Conservation (phyloP, 2,888 invertebrate species). For the Oligia fasciuncula region DNA sequence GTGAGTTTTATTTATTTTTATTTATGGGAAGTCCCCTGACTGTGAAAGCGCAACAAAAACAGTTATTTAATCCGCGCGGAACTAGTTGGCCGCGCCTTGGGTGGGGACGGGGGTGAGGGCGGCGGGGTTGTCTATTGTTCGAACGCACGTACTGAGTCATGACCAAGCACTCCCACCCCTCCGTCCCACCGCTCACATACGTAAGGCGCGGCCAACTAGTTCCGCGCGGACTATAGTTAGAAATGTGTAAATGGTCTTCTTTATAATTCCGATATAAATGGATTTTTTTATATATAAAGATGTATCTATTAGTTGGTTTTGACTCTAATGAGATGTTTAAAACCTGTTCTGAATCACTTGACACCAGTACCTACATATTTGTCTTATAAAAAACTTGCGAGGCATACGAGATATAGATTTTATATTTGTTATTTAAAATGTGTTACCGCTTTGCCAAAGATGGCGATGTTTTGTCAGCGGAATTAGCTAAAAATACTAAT, state of each 20-base stretch:
- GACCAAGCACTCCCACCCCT: too few relatives aligned
- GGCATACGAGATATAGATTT: not conserved
- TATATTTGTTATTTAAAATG: too few relatives aligned
- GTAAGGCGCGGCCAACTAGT: too few relatives aligned
- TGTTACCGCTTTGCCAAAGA: too few relatives aligned
- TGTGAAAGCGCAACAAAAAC: too few relatives aligned
- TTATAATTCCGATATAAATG: not conserved
- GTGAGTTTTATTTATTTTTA: slow-evolving; percentile 72
- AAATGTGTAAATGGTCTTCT: not conserved
- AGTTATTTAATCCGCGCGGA: not conserved
- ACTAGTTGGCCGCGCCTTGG: too few relatives aligned
- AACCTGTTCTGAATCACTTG: not conserved
- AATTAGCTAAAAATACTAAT: too few relatives aligned
- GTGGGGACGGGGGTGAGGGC: too few relatives aligned
- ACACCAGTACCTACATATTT: not conserved
- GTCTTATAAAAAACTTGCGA: not conserved
- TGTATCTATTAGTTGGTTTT: not conserved
- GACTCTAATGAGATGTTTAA: not conserved
- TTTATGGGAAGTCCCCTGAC: not conserved
- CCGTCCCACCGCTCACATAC: too few relatives aligned
- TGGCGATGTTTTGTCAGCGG: too few relatives aligned
- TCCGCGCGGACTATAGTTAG: not conserved
- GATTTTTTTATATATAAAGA: not conserved
- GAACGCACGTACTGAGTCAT: too few relatives aligned
- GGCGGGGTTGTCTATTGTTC: too few relatives aligned